Evolutionary conservation across 2,888 invertebrate species (phyloP), one percentile per base, ranked within the genome.

Genomic region (Pyrrhia umbra): DNA sequence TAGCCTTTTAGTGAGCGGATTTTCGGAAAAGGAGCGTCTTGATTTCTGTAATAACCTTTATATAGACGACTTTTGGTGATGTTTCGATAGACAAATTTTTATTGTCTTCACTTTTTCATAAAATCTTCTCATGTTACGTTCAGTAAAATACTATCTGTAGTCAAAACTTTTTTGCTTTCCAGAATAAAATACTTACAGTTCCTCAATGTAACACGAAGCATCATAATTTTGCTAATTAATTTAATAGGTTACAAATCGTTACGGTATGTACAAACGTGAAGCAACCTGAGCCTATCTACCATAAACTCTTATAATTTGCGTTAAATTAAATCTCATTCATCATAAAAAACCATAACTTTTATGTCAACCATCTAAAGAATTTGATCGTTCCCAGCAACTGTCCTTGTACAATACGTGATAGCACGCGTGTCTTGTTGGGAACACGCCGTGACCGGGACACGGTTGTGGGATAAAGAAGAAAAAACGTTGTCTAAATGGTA

Each of bases 361-460:
- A n/a, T 34, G 40, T 8, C 9, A 46, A 55, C 2, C 27, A 56
- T 43, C 40, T 61, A 30, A 61, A 55, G 76, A 70, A 70, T 75
- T 60, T 70, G 40, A 75, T 75, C 23, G 37, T 69, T 75, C 57
- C 23, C 57, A n/a, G n/a, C n/a, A n/a, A 51, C 45, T 67, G 68
- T 61, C 74, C 66, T 68, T 72, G 72, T 47, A 46, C 15, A 45
- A 56, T 63, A 69, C 82, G 80, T 82, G 83, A 72, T 68, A 64
- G 69, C 73, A 58, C 72, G 82, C 71, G 71, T 64, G 63, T 70
- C 70, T 69, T 62, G 68, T 73, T 72, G 68, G 62, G 71, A 59
- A 68, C 75, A 68, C 45, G 67, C 75, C 80, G 78, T 83, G 82
- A 72, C 85, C 66, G 73, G 77, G 80, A 65, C 77, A 15, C 54